phyloP scores from a whole-genome alignment of 2,888 invertebrate genomes.

The Parnassius orleans region DNA sequence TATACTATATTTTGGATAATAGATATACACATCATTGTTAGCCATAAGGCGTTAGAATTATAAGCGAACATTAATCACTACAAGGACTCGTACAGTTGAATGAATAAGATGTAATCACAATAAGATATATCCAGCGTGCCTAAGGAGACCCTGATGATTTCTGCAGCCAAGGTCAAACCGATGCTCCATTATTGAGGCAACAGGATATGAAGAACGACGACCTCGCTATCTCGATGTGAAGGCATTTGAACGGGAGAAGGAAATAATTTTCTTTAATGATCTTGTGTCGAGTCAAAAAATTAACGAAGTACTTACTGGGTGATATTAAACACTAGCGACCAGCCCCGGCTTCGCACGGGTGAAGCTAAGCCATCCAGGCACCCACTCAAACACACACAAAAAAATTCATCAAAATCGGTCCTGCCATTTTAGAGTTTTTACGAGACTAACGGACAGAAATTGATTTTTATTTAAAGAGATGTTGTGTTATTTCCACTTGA shows the following conservation, averaged over 20 bases:
- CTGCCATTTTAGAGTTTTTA: too few species aligned
- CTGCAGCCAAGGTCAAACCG: conserved; percentile 43
- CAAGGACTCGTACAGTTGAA: conserved; percentile 5
- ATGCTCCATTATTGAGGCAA: conserved; percentile 57
- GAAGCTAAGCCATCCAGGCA: too few species aligned
- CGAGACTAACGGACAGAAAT: too few species aligned
- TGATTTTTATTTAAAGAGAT: not conserved
- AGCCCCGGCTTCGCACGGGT: too few species aligned
- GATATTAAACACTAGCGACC: too few species aligned
- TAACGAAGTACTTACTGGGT: conserved; percentile 17
- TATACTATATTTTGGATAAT: not conserved
- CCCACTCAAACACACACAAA: too few species aligned
- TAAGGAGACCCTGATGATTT: conserved; percentile 54
- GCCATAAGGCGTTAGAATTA: conserved; percentile 6
- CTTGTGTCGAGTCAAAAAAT: conserved; percentile 48
- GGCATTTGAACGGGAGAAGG: conserved; percentile 52
- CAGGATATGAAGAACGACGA: conserved; percentile 59
- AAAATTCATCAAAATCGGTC: too few species aligned
- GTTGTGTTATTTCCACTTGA: conserved; percentile 42
- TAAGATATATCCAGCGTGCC: conserved; percentile 31
- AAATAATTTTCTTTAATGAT: conserved; percentile 59
- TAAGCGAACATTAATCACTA: conserved; percentile 19
- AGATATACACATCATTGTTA: not conserved
- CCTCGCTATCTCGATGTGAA: conserved; percentile 55
- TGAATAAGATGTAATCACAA: conserved; percentile 13